A percentile compares a stretch with the other conserved stretches of the same genome.
Evolutionary conservation across 2,888 invertebrate genomes (phyloP).

Genomic region (Lissocephala sabroskyi): DNA sequence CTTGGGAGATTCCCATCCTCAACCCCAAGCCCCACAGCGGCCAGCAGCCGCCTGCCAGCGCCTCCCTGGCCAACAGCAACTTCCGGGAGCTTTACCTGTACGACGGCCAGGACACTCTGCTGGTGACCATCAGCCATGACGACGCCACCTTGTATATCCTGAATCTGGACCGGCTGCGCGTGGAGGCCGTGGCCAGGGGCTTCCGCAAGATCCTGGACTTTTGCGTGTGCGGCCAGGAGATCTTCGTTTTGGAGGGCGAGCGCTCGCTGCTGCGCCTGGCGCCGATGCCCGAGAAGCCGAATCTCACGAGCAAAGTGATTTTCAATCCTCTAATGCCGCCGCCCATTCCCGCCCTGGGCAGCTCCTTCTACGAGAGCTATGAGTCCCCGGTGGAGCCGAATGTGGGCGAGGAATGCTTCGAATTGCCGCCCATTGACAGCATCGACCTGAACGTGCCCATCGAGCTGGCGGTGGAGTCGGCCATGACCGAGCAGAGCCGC

Average conservation of each 20-base stretch:
- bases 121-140: constrained; percentile 85
- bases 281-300: constrained; percentile 78
- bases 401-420: constrained; percentile 84
- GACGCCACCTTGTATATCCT: constrained; percentile 81
- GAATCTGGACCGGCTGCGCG: constrained; percentile 80
- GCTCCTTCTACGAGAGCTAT: constrained; percentile 52
- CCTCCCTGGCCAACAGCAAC: constrained; percentile 59
- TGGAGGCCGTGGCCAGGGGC: constrained; percentile 79
- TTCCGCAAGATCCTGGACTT: constrained; percentile 73
- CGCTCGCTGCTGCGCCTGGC: constrained; percentile 86
- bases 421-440: constrained; percentile 77
- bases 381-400: constrained; percentile 71
- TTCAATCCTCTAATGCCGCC: constrained; percentile 70
- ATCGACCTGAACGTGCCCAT: constrained; percentile 73
- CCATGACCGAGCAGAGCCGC: constrained; percentile 67
- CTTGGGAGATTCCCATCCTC: constrained; percentile 80
- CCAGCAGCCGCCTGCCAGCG: neutral
- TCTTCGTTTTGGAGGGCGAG: constrained; percentile 87
- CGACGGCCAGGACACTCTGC: constrained; percentile 76
- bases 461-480: constrained; percentile 68
- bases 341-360: constrained; percentile 60
- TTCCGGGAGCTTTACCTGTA: constrained; percentile 80
- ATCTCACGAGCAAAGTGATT: constrained; percentile 71
- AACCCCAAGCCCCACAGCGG: constrained; percentile 75
- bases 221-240: constrained; percentile 74